Conservation (phyloP, 2,888 invertebrate genomes). For the Folsomia manolachei region DNA sequence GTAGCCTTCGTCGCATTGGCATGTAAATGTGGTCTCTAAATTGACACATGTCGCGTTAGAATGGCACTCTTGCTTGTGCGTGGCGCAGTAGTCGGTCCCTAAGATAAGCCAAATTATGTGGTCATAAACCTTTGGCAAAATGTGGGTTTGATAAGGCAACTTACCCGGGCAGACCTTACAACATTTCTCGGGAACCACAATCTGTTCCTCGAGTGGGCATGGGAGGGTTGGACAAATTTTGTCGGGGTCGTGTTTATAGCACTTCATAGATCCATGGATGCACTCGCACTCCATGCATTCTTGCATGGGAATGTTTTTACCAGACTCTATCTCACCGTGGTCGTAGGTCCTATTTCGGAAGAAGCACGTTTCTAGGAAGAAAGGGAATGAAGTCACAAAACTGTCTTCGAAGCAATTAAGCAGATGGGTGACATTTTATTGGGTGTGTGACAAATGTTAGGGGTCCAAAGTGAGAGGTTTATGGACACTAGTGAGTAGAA, state of each 20-base stretch:
- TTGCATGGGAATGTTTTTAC: slow-evolving; percentile 55
- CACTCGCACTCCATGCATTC: slow-evolving; percentile 81
- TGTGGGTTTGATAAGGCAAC: too few relatives aligned
- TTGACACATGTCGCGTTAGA: slow-evolving; percentile 87
- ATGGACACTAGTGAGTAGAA: too few relatives aligned
- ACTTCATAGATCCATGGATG: slow-evolving; percentile 76
- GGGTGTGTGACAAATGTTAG: too few relatives aligned
- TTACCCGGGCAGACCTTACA: slow-evolving; percentile 86
- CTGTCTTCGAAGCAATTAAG: too few relatives aligned
- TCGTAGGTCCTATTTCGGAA: slow-evolving; percentile 69
- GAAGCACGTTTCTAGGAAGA: slow-evolving; percentile 60
- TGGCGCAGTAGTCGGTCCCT: slow-evolving; percentile 86
- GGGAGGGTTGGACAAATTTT: slow-evolving; percentile 72
- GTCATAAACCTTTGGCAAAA: too few relatives aligned
- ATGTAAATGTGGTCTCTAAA: slow-evolving; percentile 83
- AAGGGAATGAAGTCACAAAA: too few relatives aligned
- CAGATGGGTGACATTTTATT: too few relatives aligned
- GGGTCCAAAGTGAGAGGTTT: too few relatives aligned
- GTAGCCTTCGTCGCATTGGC: slow-evolving; percentile 87
- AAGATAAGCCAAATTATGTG: too few relatives aligned
- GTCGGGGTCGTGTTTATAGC: slow-evolving; percentile 69
- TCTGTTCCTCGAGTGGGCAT: slow-evolving; percentile 73
- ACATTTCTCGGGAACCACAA: slow-evolving; percentile 79
- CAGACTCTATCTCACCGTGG: slow-evolving; percentile 73
- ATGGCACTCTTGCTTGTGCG: slow-evolving; percentile 79